These are phyloP conservation scores for Malthinus seriepunctatus DNA, from an alignment of 2,888 invertebrate species.

Conservation along the genomic window DNA sequence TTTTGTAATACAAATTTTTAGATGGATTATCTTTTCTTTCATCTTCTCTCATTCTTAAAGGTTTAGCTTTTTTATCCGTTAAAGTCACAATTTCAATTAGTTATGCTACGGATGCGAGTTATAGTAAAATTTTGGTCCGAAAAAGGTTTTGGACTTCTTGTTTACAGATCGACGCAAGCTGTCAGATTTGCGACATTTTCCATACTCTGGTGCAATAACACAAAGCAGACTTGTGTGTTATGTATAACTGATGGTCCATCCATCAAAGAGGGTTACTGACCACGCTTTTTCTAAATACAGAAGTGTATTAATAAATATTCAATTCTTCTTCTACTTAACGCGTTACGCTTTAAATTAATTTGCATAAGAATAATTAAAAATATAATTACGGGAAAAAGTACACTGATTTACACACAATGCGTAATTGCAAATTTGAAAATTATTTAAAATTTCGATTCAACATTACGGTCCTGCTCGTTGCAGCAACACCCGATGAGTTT, in stretches of 20 bases:
- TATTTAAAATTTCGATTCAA: neutral
- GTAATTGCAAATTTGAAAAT: too few species aligned
- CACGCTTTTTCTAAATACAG: slow-evolving; percentile 37
- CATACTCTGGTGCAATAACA: slow-evolving; percentile 48
- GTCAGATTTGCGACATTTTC: slow-evolving; percentile 54
- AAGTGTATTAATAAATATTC: slow-evolving; percentile 28
- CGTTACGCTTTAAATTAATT: neutral
- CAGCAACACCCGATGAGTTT: slow-evolving; percentile 49
- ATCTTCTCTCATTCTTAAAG: too few species aligned
- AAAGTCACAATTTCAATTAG: slow-evolving; percentile 24
- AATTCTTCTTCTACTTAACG: neutral
- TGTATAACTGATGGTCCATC: slow-evolving; percentile 52
- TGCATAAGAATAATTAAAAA: neutral
- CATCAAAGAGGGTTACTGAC: slow-evolving; percentile 49
- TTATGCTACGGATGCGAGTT: slow-evolving; percentile 16
- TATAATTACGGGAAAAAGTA: too few species aligned
- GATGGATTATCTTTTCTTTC: neutral
- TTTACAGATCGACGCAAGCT: slow-evolving; percentile 46
- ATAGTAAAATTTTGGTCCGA: slow-evolving; percentile 22
- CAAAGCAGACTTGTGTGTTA: slow-evolving; percentile 48
- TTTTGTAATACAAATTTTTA: neutral
- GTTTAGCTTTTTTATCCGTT: neutral
- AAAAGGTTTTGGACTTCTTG: slow-evolving; percentile 41
- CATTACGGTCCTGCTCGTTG: slow-evolving; percentile 31
- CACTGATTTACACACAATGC: too few species aligned